Evolutionary conservation across 2,797 vertebrate genomes (phyloP).

Genomic region (Alcedo quadribrachys): DNA sequence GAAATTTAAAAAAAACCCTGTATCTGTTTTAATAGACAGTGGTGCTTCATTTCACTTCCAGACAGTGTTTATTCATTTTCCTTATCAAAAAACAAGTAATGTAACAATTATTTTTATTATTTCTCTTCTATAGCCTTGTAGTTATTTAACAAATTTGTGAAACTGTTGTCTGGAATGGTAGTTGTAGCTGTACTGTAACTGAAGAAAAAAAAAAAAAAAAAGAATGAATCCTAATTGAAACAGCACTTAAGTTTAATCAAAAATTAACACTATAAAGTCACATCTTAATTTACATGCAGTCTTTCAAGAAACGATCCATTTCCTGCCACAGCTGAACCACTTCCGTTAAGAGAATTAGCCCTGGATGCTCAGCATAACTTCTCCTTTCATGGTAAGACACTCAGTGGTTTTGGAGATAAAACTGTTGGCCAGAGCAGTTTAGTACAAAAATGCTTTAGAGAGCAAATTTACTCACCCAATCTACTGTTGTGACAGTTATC

Average conservation of each 20-base stretch:
- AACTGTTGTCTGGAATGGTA: neutral
- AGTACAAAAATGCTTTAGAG: neutral
- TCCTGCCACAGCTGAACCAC: slow-evolving; percentile 40
- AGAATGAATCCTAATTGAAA: neutral
- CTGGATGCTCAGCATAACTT: slow-evolving; percentile 62
- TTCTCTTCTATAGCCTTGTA: neutral
- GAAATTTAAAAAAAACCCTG: neutral
- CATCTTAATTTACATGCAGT: neutral
- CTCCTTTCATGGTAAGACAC: slow-evolving; percentile 52
- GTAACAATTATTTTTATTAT: neutral
- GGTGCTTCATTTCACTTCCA: neutral
- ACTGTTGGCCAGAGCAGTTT: neutral
- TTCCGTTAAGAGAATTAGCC: slow-evolving; percentile 42
- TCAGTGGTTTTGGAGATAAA: slow-evolving; percentile 51
- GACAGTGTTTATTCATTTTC: neutral
- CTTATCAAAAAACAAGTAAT: neutral
- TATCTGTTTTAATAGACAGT: neutral
- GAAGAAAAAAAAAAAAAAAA: neutral
- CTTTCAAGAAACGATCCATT: slow-evolving; percentile 39
- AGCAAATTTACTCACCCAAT: neutral
- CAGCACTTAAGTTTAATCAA: neutral
- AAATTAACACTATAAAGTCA: neutral
- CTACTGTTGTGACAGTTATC: neutral
- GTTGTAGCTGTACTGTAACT: neutral
- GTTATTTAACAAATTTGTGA: neutral